Evolutionary conservation across 2,888 invertebrate genomes (phyloP).

Genomic region (Cryptosula pallasiana): DNA sequence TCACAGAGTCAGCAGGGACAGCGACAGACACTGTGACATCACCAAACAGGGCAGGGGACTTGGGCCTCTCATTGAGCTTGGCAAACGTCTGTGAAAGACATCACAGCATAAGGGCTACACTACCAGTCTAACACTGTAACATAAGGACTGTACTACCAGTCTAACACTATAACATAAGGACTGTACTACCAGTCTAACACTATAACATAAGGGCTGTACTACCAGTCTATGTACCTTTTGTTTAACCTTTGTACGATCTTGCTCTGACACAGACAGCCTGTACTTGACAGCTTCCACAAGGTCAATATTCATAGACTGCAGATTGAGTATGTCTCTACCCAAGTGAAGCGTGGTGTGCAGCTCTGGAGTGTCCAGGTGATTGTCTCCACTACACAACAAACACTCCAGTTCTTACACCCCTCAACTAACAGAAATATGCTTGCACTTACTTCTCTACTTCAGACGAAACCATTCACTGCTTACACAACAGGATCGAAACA

Average conservation of each 20-base stretch:
- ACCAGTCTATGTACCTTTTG: slow-evolving; percentile 21
- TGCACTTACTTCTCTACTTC: no score
- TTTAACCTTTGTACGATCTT: background rate
- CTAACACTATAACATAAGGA: no score
- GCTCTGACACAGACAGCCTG: background rate
- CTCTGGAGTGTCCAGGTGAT: slow-evolving; percentile 1
- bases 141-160: no score
- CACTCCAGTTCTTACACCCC: no score
- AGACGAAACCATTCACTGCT: no score
- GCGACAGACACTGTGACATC: background rate
- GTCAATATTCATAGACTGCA: slow-evolving; percentile 17
- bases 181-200: no score
- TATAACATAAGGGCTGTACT: no score
- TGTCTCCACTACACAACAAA: no score
- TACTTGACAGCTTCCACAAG: slow-evolving; percentile 21
- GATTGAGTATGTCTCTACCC: background rate
- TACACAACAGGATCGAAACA: no score
- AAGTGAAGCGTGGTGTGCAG: slow-evolving; percentile 11
- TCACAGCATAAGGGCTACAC: no score
- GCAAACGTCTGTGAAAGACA: background rate
- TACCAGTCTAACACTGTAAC: no score
- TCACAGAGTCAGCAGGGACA: background rate
- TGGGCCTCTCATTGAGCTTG: slow-evolving; percentile 13
- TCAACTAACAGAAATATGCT: no score
- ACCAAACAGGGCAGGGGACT: background rate